phyloP scores from a whole-genome alignment of 2,113 vertebrate genomes.

The Alosa alosa region DNA sequence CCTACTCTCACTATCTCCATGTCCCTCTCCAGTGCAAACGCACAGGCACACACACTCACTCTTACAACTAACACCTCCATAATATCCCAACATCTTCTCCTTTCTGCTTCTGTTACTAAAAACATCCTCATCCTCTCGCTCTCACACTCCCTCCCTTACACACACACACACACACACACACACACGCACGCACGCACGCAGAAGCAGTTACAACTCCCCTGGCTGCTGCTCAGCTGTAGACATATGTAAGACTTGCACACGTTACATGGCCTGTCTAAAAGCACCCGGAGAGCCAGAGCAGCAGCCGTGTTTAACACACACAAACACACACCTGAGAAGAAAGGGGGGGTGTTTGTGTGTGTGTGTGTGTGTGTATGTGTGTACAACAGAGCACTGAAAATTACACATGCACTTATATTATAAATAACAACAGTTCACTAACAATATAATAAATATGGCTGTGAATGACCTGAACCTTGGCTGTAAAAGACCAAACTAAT shows the following conservation, averaged over 20 bases:
- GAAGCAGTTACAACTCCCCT: neutral
- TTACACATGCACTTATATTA: no score
- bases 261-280: neutral
- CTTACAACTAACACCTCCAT: neutral
- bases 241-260: neutral
- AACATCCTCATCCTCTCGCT: neutral
- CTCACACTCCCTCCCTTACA: neutral
- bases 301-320: neutral
- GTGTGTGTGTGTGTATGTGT: neutral
- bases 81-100: neutral
- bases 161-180: neutral
- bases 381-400: no score
- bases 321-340: conserved; percentile 39
- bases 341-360: conserved; percentile 22
- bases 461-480: no score
- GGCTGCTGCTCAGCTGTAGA: conserved; percentile 9
- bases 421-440: no score
- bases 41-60: neutral
- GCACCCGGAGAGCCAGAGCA: neutral
- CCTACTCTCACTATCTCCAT: neutral
- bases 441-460: no score
- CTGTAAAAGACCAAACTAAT: no score
- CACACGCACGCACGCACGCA: neutral
- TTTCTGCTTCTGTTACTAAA: neutral
- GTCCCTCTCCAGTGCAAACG: neutral